Base-by-base conservation (phyloP, 2,113 vertebrate species). In the Callithrix jacchus region DNA sequence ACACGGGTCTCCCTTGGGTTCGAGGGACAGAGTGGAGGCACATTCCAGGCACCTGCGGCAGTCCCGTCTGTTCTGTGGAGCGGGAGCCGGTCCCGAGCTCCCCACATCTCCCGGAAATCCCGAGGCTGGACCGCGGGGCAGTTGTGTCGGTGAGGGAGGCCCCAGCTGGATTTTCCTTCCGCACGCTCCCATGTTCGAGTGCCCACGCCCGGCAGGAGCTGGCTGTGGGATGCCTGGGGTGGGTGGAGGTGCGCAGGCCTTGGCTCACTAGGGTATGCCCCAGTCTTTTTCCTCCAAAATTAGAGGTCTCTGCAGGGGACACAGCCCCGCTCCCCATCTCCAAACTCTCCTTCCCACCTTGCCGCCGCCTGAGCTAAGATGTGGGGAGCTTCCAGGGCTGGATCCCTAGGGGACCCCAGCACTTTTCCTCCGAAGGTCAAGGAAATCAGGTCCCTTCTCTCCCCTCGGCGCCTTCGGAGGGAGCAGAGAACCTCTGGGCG, bases 201-300 rank as follows among this genome's bases (percentile, higher is more conserved):
- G 40, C 17, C 25, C 58, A 49, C 6, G 17, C 71, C 4, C 8
- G 52, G 30, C 47, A 0, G 42, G 45, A 20, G 35, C 52, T 11
- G 16, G n/a, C 49, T 0, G 25, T 0, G 27, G 3, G 32, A 13
- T 0, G 23, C 32, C 6, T 4, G 17, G 11, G 13, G 5, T 25
- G 35, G 30, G 42, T 25, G 58, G 54, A 27, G 13, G 35, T 58
- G 35, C 5, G 10, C 25, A 0, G 66, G 58, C 70, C 58, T 86
- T 54, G 9, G 42, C 71, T 71, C 25, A 6, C 35, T 70, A 1
- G 23, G 8, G 27, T 5, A 27, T 47, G 80, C 49, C 54, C 23
- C 5, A 5, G 30, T 40, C 54, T 82, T 71, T 45, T 18, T 37
- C 42, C 73, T 52, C n/a, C 74, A 16, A 40, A 66, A 64, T 27